A percentile compares a stretch with the other conserved stretches of the same genome.
These are phyloP conservation scores for Sturnus vulgaris DNA, from an alignment of 2,113 vertebrate genomes.

Conservation along the genomic window DNA sequence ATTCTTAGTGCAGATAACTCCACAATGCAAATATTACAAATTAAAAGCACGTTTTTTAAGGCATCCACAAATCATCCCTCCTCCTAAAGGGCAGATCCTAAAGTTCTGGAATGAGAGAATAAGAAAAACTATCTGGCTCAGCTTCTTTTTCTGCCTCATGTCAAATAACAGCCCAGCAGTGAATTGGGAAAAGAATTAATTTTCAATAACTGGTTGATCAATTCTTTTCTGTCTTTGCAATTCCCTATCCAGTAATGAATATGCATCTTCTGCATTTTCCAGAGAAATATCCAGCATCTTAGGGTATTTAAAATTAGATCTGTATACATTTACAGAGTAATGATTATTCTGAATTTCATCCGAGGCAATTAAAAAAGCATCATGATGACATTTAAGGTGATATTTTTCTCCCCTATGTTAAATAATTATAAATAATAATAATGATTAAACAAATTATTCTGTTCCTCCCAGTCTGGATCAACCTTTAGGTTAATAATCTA, in stretches of 20 bases:
- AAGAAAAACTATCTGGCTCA: conserved; percentile 6
- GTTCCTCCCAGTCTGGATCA: conserved; percentile 73
- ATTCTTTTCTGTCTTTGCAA: conserved; percentile 49
- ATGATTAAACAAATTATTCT: conserved; percentile 79
- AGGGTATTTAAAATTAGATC: conserved; percentile 74
- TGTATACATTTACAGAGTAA: conserved; percentile 64
- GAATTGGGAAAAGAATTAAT: conserved; percentile 30
- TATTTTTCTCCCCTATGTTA: conserved; percentile 78
- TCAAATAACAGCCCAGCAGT: neutral
- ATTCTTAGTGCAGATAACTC: neutral
- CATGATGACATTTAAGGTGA: conserved; percentile 81
- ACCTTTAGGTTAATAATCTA: conserved; percentile 81
- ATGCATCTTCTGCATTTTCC: conserved; percentile 61
- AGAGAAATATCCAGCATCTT: conserved; percentile 64
- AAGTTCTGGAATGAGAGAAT: neutral
- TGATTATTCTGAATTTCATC: conserved; percentile 75
- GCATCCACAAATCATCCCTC: neutral
- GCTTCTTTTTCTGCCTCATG: neutral
- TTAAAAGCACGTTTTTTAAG: neutral
- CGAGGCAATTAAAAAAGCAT: conserved; percentile 78
- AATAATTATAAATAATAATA: conserved; percentile 84
- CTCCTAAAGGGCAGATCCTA: neutral
- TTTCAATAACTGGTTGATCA: conserved; percentile 56
- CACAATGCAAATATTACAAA: neutral
- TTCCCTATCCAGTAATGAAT: conserved; percentile 40